Conservation (phyloP, 2,113 vertebrate species). For the Aepyceros melampus region DNA sequence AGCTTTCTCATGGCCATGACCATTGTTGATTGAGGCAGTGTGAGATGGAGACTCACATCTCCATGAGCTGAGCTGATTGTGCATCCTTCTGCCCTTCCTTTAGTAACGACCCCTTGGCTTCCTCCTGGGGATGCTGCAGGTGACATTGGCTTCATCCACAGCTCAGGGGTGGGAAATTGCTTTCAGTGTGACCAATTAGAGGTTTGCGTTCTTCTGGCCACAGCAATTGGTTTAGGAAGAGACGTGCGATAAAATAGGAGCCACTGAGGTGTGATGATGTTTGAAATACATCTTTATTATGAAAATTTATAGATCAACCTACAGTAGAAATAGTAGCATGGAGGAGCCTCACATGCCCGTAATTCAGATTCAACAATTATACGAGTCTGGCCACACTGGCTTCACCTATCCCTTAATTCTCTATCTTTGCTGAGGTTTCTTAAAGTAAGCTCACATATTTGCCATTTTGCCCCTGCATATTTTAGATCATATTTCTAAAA, state of each 20-base stretch:
- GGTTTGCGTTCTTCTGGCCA: not conserved
- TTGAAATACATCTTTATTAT: not conserved
- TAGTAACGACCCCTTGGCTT: not conserved
- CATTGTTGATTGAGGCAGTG: not conserved
- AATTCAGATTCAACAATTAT: not conserved
- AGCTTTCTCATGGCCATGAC: not conserved
- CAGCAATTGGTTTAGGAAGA: not conserved
- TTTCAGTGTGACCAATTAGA: not conserved
- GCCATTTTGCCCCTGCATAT: not conserved
- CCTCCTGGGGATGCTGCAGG: not conserved
- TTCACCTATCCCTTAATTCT: not conserved
- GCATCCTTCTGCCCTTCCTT: not conserved
- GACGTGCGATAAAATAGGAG: not conserved
- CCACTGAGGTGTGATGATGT: not conserved
- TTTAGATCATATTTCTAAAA: not conserved
- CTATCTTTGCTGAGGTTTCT: not conserved
- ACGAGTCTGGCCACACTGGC: not conserved
- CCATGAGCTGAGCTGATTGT: not conserved
- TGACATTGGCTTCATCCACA: not conserved
- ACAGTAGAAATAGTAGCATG: not conserved
- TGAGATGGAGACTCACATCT: not conserved
- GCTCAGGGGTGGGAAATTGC: not conserved
- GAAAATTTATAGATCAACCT: not conserved
- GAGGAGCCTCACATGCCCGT: not conserved
- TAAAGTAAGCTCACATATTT: not conserved